phyloP scores from a whole-genome alignment of 2,797 vertebrate genomes.

The Philypnodon macrostomus region DNA sequence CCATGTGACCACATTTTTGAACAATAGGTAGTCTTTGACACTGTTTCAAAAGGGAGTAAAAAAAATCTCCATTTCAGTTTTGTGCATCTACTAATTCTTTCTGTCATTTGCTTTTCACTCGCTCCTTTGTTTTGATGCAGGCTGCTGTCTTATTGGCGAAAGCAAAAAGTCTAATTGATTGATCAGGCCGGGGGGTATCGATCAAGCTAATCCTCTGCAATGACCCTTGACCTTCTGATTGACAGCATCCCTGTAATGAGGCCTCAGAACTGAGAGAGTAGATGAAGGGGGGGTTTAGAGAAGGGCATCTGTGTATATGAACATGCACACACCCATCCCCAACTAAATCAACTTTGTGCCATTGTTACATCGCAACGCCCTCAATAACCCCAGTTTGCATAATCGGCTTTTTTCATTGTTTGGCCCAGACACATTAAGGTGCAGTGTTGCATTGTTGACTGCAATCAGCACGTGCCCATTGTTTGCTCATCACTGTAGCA shows the following conservation, averaged over 20 bases:
- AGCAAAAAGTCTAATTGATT: conserved; percentile 64
- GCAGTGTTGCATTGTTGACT: conserved; percentile 65
- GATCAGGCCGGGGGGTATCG: conserved; percentile 69
- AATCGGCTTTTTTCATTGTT: conserved; percentile 76
- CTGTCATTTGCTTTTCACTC: conserved; percentile 47
- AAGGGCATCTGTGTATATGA: conserved; percentile 59
- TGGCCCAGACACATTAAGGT: conserved; percentile 75
- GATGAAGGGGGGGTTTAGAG: conserved; percentile 48
- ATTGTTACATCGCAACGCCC: conserved; percentile 71
- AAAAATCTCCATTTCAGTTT: conserved; percentile 41
- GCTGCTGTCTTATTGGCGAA: conserved; percentile 54
- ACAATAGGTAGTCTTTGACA: conserved; percentile 65
- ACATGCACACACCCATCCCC: conserved; percentile 25
- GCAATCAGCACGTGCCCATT: conserved; percentile 68
- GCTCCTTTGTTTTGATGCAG: conserved; percentile 58
- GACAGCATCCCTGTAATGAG: conserved; percentile 69
- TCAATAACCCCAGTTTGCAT: conserved; percentile 77
- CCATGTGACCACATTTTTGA: too few species aligned
- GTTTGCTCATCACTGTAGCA: conserved; percentile 65
- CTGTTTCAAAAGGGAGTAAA: conserved; percentile 50
- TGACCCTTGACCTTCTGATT: conserved; percentile 67
- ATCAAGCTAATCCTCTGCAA: conserved; percentile 67
- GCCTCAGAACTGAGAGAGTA: conserved; percentile 52
- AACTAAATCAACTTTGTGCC: conserved; percentile 69
- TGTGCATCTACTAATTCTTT: conserved; percentile 58